Conservation (phyloP, 2,113 vertebrate species). For the Conger conger region DNA sequence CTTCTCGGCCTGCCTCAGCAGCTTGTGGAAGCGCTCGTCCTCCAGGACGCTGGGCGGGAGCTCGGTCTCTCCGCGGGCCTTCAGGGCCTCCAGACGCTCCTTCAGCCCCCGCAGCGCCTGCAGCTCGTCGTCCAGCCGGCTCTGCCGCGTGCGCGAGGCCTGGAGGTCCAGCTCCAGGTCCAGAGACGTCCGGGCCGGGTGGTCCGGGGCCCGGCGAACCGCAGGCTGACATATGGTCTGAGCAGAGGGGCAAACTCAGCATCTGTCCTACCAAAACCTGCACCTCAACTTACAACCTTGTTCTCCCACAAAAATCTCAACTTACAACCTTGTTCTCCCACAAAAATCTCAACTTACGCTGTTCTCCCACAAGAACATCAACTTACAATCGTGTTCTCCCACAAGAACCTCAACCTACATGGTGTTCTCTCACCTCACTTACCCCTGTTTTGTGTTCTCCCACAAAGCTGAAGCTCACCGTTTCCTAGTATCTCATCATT, state of each 20-base stretch:
- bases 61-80: constrained; percentile 67
- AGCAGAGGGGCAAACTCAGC: background rate
- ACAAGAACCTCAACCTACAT: no score
- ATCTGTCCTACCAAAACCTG: no score
- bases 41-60: constrained; percentile 69
- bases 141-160: constrained; percentile 75
- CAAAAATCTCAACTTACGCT: no score
- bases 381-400: no score
- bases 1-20: constrained; percentile 76
- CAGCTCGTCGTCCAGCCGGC: constrained; percentile 76
- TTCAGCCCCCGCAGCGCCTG: constrained; percentile 70
- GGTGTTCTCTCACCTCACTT: no score
- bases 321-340: no score
- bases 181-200: constrained; percentile 72
- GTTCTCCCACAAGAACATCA: no score
- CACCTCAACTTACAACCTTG: no score
- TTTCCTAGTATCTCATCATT: no score
- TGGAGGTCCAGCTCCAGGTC: constrained; percentile 84
- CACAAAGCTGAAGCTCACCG: no score
- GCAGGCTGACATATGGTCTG: constrained; percentile 70
- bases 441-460: no score
- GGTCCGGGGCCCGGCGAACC: constrained; percentile 53
- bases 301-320: no score
- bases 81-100: constrained; percentile 74
- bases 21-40: constrained; percentile 76